Percentiles rank a stretch among this genome's conserved stretches.
Evolutionary conservation across 2,797 vertebrate genomes (phyloP).

Genomic region (Leuciscus waleckii): DNA sequence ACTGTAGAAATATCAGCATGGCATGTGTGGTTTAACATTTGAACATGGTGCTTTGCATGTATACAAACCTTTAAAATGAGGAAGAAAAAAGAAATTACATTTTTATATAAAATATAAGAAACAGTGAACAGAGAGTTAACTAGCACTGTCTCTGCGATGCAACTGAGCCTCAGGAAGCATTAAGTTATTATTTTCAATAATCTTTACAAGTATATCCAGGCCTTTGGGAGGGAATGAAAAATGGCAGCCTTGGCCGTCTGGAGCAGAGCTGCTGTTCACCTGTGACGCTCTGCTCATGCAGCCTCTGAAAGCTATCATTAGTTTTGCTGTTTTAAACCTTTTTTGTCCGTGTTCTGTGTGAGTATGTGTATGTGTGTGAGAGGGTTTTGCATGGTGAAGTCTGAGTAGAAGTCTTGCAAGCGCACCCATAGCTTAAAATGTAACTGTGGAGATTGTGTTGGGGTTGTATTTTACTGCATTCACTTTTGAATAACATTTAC

Average conservation of each 20-base stretch:
- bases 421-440: background rate
- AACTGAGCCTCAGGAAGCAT: constrained; percentile 86
- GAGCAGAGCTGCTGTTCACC: constrained; percentile 90
- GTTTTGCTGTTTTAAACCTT: constrained; percentile 87
- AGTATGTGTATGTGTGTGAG: constrained; percentile 15
- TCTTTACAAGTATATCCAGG: constrained; percentile 91
- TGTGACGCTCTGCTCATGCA: constrained; percentile 85
- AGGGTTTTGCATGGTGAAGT: background rate
- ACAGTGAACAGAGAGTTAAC: constrained; percentile 79
- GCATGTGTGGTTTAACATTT: background rate
- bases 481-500: constrained; percentile 6
- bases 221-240: constrained; percentile 86
- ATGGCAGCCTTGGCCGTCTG: constrained; percentile 87
- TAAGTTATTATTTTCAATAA: constrained; percentile 95
- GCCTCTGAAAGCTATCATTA: constrained; percentile 88
- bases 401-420: constrained; percentile 2
- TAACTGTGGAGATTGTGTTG: background rate
- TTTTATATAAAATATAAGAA: background rate
- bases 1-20: too few relatives aligned
- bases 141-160: constrained; percentile 88
- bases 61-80: constrained; percentile 20
- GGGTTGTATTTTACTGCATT: background rate
- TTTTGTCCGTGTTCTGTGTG: constrained; percentile 10
- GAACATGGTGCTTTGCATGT: background rate
- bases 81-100: background rate